Base-by-base conservation (phyloP, 1,140 invertebrate genomes). In the Trissolcus basalis region DNA sequence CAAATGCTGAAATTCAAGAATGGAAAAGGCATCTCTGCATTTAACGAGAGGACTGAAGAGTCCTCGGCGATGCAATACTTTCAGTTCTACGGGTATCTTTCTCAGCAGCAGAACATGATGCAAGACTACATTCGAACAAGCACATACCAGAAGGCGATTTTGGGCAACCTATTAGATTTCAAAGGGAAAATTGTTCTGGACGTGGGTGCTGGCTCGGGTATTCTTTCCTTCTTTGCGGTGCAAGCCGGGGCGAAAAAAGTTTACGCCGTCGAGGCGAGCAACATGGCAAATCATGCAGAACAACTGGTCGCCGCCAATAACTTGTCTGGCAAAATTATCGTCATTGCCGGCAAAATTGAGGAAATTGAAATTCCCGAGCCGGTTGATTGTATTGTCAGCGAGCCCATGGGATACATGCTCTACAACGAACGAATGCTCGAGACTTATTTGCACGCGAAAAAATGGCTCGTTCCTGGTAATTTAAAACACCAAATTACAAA, bases 81-180 rank as follows among this genome's bases (percentile, higher is more conserved):
- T 82, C 93, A 99, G 90, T 99, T 99, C 89, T 99, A 99, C 89
- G 97, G 98, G 56, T 99, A 98, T 89, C 89, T 99, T 56, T 98
- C 97, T 48, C 98, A 99, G 86, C 98, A 99, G 88, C 98, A 99
- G 89, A 99, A 99, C 84, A 99, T 99, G 98, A 97, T 99, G 95
- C 96, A 97, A 90, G 98, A 99, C 88, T 99, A 98, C 86, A 96
- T 99, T 48, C 91, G 98, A 74, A 99, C 98, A 16, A 97, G 96
- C 80, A 99, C 98, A 49, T 99, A 99, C 89, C 98, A 99, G 87
- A 92, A 96, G 81, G 97, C 98, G 48, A 98, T 99, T 87, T 89
- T 98, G 12, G 93, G 95, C 44, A 99, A 99, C 89, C 89, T 95
- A 19, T 91, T 93, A 60, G 98, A 99, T 87, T 99, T 99, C 86